Evolutionary conservation across 2,113 vertebrate species (phyloP).

Genomic region (Zootoca vivipara): DNA sequence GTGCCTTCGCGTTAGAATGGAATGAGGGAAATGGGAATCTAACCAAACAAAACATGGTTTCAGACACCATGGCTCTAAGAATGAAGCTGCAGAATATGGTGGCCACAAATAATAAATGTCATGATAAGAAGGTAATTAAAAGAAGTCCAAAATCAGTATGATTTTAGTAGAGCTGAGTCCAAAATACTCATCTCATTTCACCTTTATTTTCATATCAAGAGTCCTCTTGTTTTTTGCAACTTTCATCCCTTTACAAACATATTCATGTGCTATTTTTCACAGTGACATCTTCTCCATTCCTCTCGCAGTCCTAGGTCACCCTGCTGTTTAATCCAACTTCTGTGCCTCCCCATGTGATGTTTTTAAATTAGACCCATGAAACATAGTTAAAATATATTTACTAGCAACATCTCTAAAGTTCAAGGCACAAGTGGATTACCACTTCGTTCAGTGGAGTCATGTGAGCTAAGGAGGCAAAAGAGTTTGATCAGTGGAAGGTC

Average conservation of each 20-base stretch:
- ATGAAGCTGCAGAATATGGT: not conserved
- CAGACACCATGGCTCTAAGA: not conserved
- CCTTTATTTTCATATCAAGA: not conserved
- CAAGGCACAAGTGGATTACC: not conserved
- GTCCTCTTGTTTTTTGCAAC: not conserved
- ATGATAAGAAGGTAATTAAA: not conserved
- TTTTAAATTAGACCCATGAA: not conserved
- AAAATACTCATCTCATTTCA: not conserved
- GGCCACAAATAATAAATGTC: not conserved
- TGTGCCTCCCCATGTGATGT: not conserved
- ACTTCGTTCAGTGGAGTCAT: no score
- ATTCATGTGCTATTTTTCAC: not conserved
- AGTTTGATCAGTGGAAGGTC: not conserved
- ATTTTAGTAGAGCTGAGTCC: not conserved
- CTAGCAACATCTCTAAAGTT: not conserved
- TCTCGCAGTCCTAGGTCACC: not conserved
- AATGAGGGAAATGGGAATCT: no score
- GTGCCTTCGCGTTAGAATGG: no score
- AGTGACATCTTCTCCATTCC: not conserved
- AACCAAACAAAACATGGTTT: not conserved
- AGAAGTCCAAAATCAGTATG: not conserved
- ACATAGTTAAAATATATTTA: not conserved
- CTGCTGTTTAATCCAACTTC: not conserved
- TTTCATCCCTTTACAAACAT: not conserved
- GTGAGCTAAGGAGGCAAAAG: not conserved